Percentiles rank a stretch among this genome's conserved stretches.
Evolutionary conservation across 2,888 invertebrate genomes (phyloP).

Genomic region (Xestia xanthographa): DNA sequence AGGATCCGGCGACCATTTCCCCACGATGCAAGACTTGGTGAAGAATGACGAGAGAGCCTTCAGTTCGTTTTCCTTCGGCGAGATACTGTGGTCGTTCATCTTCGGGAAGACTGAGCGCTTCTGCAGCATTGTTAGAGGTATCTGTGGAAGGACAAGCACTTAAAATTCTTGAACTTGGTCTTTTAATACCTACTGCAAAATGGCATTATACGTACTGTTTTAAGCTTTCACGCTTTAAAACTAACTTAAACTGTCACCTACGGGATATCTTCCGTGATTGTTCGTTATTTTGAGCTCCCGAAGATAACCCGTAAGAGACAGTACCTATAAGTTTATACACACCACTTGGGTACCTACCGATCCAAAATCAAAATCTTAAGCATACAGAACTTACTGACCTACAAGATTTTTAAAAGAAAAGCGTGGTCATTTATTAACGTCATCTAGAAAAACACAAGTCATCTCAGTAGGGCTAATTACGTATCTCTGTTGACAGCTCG

Average conservation of each 20-base stretch:
- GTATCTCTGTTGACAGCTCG: too few species aligned
- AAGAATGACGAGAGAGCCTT: conserved; percentile 95
- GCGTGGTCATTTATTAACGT: background rate
- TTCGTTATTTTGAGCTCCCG: too few species aligned
- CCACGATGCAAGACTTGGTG: conserved; percentile 95
- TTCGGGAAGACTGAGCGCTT: conserved; percentile 92
- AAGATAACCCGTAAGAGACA: too few species aligned
- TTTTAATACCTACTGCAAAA: background rate
- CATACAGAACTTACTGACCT: background rate
- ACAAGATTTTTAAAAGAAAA: background rate
- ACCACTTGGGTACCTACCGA: background rate
- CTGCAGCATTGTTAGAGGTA: conserved; percentile 94
- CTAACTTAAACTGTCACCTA: too few species aligned
- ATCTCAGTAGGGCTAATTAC: too few species aligned
- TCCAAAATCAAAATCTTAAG: background rate
- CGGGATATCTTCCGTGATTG: too few species aligned
- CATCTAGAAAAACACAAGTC: background rate
- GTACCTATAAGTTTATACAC: background rate
- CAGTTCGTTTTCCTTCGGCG: conserved; percentile 95
- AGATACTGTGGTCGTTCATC: conserved; percentile 92
- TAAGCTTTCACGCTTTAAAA: too few species aligned
- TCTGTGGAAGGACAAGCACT: conserved; percentile 75
- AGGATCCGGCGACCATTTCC: conserved; percentile 94
- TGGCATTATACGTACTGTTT: background rate
- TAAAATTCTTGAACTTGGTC: background rate